These are phyloP conservation scores for Pristis pectinata DNA, from an alignment of 2,797 vertebrate genomes.

Conservation along the genomic window DNA sequence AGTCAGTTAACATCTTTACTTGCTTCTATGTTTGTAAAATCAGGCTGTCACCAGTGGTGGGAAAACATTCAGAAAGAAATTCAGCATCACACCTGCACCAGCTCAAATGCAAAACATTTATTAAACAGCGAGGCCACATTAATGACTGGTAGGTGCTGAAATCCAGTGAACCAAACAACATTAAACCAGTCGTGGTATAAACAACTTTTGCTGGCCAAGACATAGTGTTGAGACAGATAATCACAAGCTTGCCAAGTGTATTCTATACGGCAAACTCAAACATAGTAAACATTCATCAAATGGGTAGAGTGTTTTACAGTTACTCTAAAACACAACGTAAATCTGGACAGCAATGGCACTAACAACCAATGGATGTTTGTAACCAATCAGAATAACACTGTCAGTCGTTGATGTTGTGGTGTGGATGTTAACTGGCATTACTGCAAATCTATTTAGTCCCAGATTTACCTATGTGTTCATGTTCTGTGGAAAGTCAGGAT, in stretches of 20 bases:
- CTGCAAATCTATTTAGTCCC: background rate
- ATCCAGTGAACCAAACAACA: background rate
- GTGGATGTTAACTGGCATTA: background rate
- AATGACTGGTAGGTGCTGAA: background rate
- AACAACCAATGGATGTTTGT: background rate
- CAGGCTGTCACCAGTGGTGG: background rate
- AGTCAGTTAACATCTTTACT: background rate
- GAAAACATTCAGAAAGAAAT: background rate
- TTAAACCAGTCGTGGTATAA: background rate
- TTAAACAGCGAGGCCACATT: background rate
- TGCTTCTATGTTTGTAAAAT: background rate
- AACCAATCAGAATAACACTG: background rate
- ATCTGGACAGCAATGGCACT: background rate
- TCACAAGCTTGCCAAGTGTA: background rate
- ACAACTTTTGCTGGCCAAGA: background rate
- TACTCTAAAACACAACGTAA: background rate
- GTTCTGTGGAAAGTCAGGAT: background rate
- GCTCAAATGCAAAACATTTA: background rate
- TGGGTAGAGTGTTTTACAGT: background rate
- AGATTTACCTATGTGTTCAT: too few species aligned
- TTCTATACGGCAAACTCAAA: background rate
- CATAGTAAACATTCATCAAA: background rate
- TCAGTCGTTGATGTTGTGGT: background rate
- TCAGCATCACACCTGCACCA: background rate
- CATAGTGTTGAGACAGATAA: background rate